Evolutionary conservation across 2,888 invertebrate genomes (phyloP), one percentile per base, ranked within the genome.

Genomic region (Leucania comma): DNA sequence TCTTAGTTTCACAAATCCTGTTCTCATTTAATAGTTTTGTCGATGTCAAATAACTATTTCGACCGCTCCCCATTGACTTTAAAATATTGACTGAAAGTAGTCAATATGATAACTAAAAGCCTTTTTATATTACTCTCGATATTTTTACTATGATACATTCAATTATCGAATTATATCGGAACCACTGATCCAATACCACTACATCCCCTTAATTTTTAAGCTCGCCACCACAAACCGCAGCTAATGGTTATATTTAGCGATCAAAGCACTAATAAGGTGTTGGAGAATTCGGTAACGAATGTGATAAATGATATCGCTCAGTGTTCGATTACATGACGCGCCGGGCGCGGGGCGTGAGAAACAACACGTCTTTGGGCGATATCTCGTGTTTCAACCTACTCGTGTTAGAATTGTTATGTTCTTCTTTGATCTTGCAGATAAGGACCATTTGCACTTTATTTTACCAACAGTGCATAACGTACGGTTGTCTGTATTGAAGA

Each of bases 291-390:
- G 86, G 90, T 90, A 90, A 91, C 87, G 89, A 90, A 87, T 88
- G 85, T 92, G 93, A 91, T 92, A 93, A 92, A 93, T 91, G 93
- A 94, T 92, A 93, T 89, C 82, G 82, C 82, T 85, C 78, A 88
- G 90, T 91, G 86, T 93, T 86, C 70, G 84, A 88, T 93, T 91
- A 89, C 91, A 81, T 86, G 72, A 72, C 71, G 86, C 82, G 85
- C 85, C 83, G 79, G 86, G 88, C 92, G 93, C 93, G 93, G 78
- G 86, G 88, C 92, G 93, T 93, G 93, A 92, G 93, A 94, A 93
- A 87, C 81, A 83, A 86, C 86, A 86, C 87, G 88, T 78, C 87
- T 89, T 91, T 88, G 87, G 87, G 87, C 83, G 86, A 82, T 84
- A 85, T 89, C 89, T 94, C 90, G 83, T 80, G 86, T 94, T 93